Conservation (phyloP, 2,113 vertebrate genomes). For the Lutjanus erythropterus region DNA sequence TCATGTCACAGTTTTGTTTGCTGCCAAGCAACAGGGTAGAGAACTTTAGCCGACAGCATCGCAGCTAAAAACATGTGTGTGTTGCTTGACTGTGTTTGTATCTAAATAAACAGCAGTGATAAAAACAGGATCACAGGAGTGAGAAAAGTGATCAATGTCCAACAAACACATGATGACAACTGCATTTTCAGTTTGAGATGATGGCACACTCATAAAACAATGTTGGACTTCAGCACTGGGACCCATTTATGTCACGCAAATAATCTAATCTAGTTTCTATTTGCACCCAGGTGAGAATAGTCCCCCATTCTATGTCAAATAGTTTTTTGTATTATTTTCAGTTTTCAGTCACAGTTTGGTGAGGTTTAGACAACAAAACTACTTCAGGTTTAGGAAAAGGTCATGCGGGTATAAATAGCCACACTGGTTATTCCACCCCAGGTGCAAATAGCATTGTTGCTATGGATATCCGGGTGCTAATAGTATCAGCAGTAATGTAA, state of each 20-base stretch:
- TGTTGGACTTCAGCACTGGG: neutral
- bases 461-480: too few relatives aligned
- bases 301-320: too few relatives aligned
- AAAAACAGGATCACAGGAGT: slow-evolving; percentile 26
- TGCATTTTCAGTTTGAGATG: neutral
- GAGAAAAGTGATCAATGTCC: slow-evolving; percentile 4
- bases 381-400: too few relatives aligned
- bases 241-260: neutral
- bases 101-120: slow-evolving; percentile 22
- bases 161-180: neutral
- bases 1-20: slow-evolving; percentile 36
- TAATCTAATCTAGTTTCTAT: too few relatives aligned
- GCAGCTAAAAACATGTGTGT: neutral
- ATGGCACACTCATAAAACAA: neutral
- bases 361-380: too few relatives aligned
- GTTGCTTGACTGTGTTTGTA: slow-evolving; percentile 23
- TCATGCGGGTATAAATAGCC: too few relatives aligned
- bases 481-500: too few relatives aligned
- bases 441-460: too few relatives aligned
- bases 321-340: too few relatives aligned
- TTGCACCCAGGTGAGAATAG: too few relatives aligned
- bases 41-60: slow-evolving; percentile 31
- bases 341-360: too few relatives aligned
- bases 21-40: slow-evolving; percentile 29
- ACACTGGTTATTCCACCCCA: too few relatives aligned